Conservation (phyloP, 2,888 invertebrate genomes). For the Pristionchus entomophagus region DNA sequence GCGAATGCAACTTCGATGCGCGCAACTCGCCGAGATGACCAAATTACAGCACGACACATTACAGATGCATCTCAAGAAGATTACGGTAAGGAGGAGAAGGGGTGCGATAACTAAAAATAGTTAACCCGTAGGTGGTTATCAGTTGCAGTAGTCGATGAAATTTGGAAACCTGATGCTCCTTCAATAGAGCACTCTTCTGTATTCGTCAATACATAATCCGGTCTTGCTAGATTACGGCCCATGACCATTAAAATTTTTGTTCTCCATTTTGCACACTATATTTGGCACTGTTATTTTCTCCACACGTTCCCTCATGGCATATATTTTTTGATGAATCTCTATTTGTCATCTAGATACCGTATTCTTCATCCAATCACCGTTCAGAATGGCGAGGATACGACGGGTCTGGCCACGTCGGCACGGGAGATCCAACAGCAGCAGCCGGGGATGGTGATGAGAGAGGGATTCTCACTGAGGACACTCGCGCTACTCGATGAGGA, state of each 20-base stretch:
- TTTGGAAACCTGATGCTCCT: no score
- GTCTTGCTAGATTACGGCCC: no score
- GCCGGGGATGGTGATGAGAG: neutral
- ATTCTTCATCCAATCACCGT: neutral
- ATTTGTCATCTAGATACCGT: no score
- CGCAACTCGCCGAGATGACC: neutral
- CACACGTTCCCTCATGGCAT: no score
- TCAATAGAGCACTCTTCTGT: no score
- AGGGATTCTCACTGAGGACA: neutral
- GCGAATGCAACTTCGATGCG: neutral
- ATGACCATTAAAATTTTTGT: no score
- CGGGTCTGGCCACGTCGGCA: neutral
- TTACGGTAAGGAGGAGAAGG: neutral
- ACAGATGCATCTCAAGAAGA: conserved; percentile 13
- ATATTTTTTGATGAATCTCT: no score
- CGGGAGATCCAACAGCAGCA: neutral
- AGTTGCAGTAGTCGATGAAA: no score
- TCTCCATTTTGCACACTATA: no score
- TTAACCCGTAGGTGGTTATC: no score
- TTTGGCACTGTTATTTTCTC: no score
- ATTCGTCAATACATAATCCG: no score
- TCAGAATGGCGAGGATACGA: conserved; percentile 1
- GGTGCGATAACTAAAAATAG: neutral
- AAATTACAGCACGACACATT: neutral
- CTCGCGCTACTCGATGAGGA: neutral